These are phyloP conservation scores for Poecilia velifera DNA, from an alignment of 2,797 vertebrate genomes.

Conservation along the genomic window DNA sequence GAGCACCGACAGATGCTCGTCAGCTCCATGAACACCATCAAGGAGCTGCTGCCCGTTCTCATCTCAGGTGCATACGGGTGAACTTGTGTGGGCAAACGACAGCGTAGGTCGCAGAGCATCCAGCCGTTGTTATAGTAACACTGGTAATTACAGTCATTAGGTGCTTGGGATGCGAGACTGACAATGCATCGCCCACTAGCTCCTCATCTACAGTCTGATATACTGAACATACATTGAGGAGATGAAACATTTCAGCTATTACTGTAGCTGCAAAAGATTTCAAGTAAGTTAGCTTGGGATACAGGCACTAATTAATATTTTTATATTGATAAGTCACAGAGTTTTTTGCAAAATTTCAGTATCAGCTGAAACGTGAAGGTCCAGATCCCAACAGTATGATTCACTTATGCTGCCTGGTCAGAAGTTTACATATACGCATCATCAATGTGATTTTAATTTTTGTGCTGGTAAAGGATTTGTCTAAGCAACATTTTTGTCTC, in stretches of 20 bases:
- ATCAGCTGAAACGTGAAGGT: background rate
- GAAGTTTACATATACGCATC: background rate
- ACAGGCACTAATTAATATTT: background rate
- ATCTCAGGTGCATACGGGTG: slow-evolving; percentile 87
- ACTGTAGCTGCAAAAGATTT: background rate
- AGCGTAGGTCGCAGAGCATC: slow-evolving; percentile 47
- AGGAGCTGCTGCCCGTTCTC: slow-evolving; percentile 94
- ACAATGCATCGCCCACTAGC: slow-evolving; percentile 33
- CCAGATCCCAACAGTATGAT: background rate
- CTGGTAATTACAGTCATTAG: slow-evolving; percentile 79
- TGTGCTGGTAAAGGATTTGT: background rate
- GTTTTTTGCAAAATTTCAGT: background rate
- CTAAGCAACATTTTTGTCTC: background rate
- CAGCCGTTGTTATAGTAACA: slow-evolving; percentile 77
- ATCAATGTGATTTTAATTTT: background rate
- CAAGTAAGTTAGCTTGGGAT: background rate
- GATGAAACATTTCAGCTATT: background rate
- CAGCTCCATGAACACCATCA: slow-evolving; percentile 95
- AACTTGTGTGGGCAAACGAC: slow-evolving; percentile 21
- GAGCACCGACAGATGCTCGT: slow-evolving; percentile 96
- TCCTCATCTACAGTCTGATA: slow-evolving; percentile 8
- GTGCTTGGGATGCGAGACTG: slow-evolving; percentile 51
- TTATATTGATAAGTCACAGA: background rate
- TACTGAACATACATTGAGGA: slow-evolving; percentile 6
- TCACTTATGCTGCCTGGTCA: background rate